Evolutionary conservation across 2,888 invertebrate genomes (phyloP).

Genomic region (Neoitamus cyanurus): DNA sequence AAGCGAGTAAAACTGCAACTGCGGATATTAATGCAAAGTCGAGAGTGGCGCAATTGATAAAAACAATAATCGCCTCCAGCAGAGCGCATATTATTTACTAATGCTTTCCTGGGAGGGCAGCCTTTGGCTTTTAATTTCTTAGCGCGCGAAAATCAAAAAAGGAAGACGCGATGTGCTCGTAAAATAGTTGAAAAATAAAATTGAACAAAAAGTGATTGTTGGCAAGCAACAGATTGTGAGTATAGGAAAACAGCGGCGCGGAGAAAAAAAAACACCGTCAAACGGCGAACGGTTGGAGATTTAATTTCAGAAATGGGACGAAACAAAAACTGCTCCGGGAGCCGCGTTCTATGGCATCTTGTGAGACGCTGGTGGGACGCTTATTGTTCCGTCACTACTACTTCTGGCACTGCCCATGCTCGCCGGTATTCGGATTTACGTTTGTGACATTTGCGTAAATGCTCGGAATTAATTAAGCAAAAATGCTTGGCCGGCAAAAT

Average conservation of each 20-base stretch:
- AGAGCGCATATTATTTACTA: background rate
- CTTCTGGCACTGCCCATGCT: background rate
- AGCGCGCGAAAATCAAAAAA: background rate
- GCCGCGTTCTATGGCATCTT: background rate
- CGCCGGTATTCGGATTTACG: conserved; percentile 5
- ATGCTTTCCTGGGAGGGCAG: background rate
- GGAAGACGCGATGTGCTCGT: background rate
- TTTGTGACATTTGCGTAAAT: conserved; percentile 38
- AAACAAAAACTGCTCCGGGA: background rate
- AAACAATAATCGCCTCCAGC: conserved; percentile 1
- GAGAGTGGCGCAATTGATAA: background rate
- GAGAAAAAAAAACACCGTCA: background rate
- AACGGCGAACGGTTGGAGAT: background rate
- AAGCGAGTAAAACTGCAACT: background rate
- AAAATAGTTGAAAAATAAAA: background rate
- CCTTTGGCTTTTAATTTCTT: background rate
- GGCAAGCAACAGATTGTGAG: background rate
- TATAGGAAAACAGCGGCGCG: background rate
- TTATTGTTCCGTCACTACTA: background rate
- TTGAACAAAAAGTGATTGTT: background rate
- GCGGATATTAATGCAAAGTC: background rate
- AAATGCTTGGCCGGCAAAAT: background rate
- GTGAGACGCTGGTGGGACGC: background rate
- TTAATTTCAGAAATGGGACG: conserved; percentile 30
- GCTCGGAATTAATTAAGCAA: conserved; percentile 15